Percentiles rank a stretch among this genome's conserved stretches.
Conservation (phyloP, 2,888 invertebrate genomes). For the Chloroclysta siterata region DNA sequence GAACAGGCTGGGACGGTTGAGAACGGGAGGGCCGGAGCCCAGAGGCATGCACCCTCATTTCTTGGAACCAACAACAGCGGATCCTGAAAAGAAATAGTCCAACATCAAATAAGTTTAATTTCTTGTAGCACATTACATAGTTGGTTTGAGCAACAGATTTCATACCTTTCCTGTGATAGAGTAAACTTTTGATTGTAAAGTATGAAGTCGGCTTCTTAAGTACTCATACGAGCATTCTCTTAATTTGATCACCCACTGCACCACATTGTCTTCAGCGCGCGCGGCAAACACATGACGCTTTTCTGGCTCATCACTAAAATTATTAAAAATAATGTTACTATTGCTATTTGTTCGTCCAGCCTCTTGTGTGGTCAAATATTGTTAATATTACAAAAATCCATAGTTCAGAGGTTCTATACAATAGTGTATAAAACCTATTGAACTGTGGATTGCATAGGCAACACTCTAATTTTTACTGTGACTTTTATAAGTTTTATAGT, state of each 20-base stretch:
- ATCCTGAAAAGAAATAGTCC: slow-evolving; percentile 63
- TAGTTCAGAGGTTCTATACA: no score
- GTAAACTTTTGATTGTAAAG: slow-evolving; percentile 87
- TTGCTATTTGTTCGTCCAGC: no score
- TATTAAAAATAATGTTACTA: not conserved
- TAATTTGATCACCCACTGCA: slow-evolving; percentile 88
- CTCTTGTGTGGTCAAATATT: no score
- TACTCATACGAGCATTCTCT: slow-evolving; percentile 90
- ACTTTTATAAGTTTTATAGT: no score
- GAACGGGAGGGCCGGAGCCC: slow-evolving; percentile 77
- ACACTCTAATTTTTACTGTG: no score
- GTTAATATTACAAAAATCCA: no score
- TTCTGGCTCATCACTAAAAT: slow-evolving; percentile 85
- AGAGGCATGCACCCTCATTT: slow-evolving; percentile 84
- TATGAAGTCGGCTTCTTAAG: slow-evolving; percentile 86
- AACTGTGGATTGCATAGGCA: no score
- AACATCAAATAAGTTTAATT: not conserved
- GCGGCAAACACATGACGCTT: slow-evolving; percentile 89
- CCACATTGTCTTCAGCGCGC: slow-evolving; percentile 88
- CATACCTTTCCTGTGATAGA: slow-evolving; percentile 87
- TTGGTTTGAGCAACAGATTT: no score
- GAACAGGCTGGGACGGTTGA: slow-evolving; percentile 75
- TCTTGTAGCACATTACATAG: not conserved
- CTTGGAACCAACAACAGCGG: slow-evolving; percentile 86
- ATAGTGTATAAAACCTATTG: no score